Evolutionary conservation across 2,888 invertebrate genomes (phyloP).

Genomic region (Trissolcus japonicus): DNA sequence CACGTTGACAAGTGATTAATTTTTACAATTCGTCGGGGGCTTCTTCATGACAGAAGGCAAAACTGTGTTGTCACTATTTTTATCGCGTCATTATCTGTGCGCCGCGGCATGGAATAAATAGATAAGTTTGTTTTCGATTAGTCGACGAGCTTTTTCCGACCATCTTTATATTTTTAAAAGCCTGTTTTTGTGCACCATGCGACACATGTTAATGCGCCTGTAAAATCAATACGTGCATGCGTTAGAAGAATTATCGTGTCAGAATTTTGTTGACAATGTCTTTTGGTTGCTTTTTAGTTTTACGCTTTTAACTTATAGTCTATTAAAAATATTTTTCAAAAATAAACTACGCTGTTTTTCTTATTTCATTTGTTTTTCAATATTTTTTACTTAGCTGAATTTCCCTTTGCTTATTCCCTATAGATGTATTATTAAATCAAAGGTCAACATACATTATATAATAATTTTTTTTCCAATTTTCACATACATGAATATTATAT

Average conservation of each 20-base stretch:
- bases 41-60: no score
- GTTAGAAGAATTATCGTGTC: conserved; percentile 19
- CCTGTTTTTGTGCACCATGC: conserved; percentile 22
- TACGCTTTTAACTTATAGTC: not conserved
- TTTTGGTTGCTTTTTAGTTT: conserved; percentile 4
- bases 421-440: no score
- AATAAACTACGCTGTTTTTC: no score
- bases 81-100: conserved; percentile 5
- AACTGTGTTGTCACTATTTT: conserved; percentile 10
- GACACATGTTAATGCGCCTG: conserved; percentile 25
- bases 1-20: no score
- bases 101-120: conserved; percentile 4
- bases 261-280: conserved; percentile 6
- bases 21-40: no score
- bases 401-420: no score
- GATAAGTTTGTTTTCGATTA: conserved; percentile 10
- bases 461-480: no score
- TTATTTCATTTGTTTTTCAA: no score
- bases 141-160: conserved; percentile 3
- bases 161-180: conserved; percentile 22
- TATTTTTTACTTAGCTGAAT: no score
- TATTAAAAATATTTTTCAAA: no score
- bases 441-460: no score
- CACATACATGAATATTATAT: no score
- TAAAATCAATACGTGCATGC: conserved; percentile 42